phyloP scores from a whole-genome alignment of 2,113 vertebrate genomes.

The Jaculus jaculus region DNA sequence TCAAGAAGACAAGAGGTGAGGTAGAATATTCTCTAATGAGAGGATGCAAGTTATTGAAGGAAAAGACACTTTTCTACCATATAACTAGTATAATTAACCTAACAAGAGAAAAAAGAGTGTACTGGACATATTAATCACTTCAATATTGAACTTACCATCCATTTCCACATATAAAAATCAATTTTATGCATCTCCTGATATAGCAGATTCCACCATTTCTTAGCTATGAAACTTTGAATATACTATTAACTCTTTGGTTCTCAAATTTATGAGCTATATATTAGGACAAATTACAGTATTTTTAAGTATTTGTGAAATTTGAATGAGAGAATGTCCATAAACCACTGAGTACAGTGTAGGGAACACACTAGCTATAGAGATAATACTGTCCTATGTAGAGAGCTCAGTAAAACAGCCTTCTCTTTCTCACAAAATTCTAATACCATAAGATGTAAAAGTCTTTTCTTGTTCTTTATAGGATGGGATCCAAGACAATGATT shows the following conservation, averaged over 20 bases:
- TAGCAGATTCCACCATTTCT: neutral
- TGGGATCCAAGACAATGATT: neutral
- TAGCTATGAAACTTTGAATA: neutral
- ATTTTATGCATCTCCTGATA: neutral
- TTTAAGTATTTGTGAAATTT: conserved; percentile 3
- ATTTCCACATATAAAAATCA: neutral
- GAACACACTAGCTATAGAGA: neutral
- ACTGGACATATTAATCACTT: neutral
- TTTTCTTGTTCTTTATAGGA: neutral
- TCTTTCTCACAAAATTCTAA: neutral
- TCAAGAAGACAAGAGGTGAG: neutral
- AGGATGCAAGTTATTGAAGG: neutral
- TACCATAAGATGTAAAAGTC: neutral
- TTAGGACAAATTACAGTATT: neutral
- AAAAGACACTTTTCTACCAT: neutral
- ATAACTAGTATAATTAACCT: neutral
- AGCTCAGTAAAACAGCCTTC: neutral
- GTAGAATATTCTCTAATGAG: neutral
- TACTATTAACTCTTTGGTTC: neutral
- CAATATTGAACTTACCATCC: neutral
- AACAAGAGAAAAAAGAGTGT: neutral
- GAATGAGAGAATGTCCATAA: neutral
- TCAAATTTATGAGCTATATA: neutral
- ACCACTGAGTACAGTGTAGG: neutral
- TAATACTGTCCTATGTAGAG: neutral